Evolutionary conservation across 2,113 vertebrate species (phyloP).

Genomic region (Manacus vitellinus): DNA sequence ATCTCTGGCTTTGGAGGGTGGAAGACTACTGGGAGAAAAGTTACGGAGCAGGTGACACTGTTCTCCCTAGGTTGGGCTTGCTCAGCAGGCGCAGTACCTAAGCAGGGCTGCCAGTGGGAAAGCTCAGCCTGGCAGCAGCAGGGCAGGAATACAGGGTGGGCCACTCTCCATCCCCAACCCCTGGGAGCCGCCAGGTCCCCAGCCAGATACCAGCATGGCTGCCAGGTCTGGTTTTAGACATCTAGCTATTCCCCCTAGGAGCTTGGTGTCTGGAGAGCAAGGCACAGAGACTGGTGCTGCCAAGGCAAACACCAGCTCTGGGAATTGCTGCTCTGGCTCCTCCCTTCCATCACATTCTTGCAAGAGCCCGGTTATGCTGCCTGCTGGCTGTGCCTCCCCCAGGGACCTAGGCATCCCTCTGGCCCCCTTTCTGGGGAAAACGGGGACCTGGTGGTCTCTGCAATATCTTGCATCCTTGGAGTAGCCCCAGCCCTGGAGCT

Average conservation of each 20-base stretch:
- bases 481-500: background rate
- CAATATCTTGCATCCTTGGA: background rate
- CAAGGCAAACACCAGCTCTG: conserved; percentile 19
- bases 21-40: fast-evolving
- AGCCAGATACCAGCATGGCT: background rate
- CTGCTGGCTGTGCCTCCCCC: background rate
- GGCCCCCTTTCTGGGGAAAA: background rate
- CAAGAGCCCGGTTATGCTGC: fast-evolving
- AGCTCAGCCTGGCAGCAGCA: background rate
- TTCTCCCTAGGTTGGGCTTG: background rate
- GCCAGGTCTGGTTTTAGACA: conserved; percentile 2
- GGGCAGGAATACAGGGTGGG: background rate
- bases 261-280: background rate
- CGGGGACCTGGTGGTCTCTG: background rate
- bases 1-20: background rate
- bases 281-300: background rate
- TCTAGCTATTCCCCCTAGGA: background rate
- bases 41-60: background rate
- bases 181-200: background rate
- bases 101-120: background rate
- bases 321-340: background rate
- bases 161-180: too few relatives aligned
- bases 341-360: background rate
- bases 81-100: background rate
- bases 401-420: fast-evolving